These are phyloP conservation scores for Tetranychus urticae DNA, from an alignment of 1,140 invertebrate genomes.

Conservation along the genomic window DNA sequence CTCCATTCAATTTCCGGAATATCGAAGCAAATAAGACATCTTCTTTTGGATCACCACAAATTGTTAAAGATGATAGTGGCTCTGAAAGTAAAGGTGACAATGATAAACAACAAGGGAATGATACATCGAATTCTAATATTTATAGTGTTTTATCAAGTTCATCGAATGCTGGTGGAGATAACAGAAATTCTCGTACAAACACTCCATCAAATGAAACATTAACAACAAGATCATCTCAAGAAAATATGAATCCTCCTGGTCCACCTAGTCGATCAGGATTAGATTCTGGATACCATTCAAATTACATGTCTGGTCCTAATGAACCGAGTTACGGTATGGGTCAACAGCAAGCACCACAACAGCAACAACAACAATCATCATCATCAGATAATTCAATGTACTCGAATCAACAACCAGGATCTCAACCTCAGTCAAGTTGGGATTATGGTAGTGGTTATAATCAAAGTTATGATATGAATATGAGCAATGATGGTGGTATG, in stretches of 20 bases:
- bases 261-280: neutral
- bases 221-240: neutral
- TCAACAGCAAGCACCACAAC: neutral
- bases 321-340: neutral
- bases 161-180: neutral
- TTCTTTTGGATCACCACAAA: neutral
- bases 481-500: neutral
- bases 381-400: too few species aligned
- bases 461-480: constrained; percentile 1
- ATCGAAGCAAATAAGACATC: neutral
- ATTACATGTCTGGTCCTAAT: neutral
- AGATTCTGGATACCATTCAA: neutral
- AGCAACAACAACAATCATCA: neutral
- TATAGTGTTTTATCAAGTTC: neutral
- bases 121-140: neutral
- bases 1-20: neutral
- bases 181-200: neutral
- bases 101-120: neutral
- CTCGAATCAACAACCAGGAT: neutral
- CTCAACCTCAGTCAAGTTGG: neutral
- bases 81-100: neutral
- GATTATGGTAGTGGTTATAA: neutral
- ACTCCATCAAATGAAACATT: neutral
- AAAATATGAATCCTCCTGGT: neutral
- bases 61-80: neutral